These are phyloP conservation scores for Drosophila longiperda DNA, from an alignment of 2,888 invertebrate species.

Conservation along the genomic window DNA sequence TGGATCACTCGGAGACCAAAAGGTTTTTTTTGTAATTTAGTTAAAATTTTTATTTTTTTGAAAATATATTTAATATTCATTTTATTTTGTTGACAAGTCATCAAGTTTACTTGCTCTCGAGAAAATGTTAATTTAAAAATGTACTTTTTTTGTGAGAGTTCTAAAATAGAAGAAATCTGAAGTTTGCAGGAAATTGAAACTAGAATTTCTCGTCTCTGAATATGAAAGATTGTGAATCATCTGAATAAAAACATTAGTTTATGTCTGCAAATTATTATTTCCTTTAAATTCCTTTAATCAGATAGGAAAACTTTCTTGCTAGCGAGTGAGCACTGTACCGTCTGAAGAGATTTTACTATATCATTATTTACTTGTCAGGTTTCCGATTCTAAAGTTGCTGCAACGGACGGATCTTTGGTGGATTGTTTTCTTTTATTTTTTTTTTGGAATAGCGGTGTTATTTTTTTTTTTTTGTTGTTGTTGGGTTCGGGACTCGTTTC, in stretches of 20 bases:
- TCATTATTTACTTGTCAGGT: not conserved
- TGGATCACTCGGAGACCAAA: not conserved
- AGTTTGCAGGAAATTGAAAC: not conserved
- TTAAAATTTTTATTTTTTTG: not conserved
- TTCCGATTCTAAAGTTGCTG: not conserved
- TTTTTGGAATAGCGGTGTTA: slow-evolving; percentile 11
- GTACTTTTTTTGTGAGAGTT: not conserved
- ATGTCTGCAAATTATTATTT: not conserved
- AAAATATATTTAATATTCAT: not conserved
- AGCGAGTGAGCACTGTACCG: not conserved
- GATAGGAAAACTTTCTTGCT: not conserved
- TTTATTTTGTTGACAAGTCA: not conserved
- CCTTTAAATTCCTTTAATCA: no score
- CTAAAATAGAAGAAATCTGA: not conserved
- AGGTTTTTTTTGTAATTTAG: not conserved
- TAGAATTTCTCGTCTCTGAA: not conserved
- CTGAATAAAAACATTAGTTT: not conserved
- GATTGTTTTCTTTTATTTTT: not conserved
- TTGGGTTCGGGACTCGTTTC: slow-evolving; percentile 37
- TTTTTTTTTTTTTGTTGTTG: slow-evolving; percentile 20
- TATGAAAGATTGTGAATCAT: not conserved
- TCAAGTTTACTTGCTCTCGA: slow-evolving; percentile 4
- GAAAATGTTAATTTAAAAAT: not conserved
- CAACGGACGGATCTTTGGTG: slow-evolving; percentile 14
- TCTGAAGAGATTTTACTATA: not conserved